Evolutionary conservation across 2,797 vertebrate species (phyloP).

Genomic region (Arctocebus calabarensis): DNA sequence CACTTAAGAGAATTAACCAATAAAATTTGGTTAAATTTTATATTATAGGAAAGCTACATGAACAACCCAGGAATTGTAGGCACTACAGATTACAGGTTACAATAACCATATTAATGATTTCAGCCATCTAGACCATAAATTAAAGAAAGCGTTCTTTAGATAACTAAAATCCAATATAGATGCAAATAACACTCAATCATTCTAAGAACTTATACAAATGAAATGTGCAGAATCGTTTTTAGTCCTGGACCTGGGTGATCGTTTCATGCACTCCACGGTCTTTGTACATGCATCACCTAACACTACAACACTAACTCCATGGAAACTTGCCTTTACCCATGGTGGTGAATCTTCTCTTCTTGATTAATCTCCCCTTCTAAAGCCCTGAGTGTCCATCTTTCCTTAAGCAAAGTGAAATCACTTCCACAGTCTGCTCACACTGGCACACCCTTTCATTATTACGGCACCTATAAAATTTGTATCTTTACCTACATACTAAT

Average conservation of each 20-base stretch:
- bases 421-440: neutral
- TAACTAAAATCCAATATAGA: neutral
- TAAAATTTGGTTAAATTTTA: neutral
- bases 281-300: neutral
- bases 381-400: neutral
- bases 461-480: neutral
- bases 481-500: neutral
- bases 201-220: neutral
- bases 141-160: conserved; percentile 21
- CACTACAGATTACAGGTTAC: neutral
- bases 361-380: neutral
- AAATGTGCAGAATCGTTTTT: neutral
- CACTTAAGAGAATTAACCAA: conserved; percentile 1
- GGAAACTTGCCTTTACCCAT: neutral
- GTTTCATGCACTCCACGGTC: neutral
- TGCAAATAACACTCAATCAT: neutral
- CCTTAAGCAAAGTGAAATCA: neutral
- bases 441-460: neutral
- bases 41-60: neutral
- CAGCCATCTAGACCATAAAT: neutral
- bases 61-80: neutral
- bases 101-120: neutral
- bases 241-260: neutral
- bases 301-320: neutral
- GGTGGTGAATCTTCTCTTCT: neutral